These are phyloP conservation scores for Trachelus troglodyta DNA, from an alignment of 2,888 invertebrate species.

Conservation along the genomic window DNA sequence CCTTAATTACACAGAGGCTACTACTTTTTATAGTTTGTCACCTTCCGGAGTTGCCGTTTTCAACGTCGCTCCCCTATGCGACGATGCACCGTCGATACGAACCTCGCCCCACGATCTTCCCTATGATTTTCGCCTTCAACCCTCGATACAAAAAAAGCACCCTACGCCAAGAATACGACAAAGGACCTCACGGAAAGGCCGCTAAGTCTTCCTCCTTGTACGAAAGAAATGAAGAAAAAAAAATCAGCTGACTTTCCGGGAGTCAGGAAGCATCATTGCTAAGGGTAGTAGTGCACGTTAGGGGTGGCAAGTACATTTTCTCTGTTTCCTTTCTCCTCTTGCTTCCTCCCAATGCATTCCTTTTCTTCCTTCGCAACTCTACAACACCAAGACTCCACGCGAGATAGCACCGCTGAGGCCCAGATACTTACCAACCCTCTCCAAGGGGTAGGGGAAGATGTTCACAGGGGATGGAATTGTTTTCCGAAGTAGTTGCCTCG, in stretches of 20 bases:
- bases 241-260: not conserved
- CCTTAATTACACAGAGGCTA: slow-evolving; percentile 53
- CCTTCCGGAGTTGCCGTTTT: not conserved
- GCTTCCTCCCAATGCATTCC: not conserved
- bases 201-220: not conserved
- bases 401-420: not conserved
- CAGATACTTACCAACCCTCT: not conserved
- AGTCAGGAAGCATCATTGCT: not conserved
- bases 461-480: slow-evolving; percentile 3
- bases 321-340: not conserved
- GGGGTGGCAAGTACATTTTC: not conserved
- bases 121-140: not conserved
- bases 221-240: not conserved
- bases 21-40: not conserved
- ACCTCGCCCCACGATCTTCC: too few relatives aligned
- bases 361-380: not conserved
- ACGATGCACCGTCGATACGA: not conserved
- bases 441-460: not conserved
- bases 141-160: not conserved
- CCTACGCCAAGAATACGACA: not conserved
- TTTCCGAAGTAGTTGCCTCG: not conserved
- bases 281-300: not conserved
- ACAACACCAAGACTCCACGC: not conserved
- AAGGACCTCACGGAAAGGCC: not conserved
- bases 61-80: not conserved